phyloP scores from a whole-genome alignment of 2,888 invertebrate genomes.

The Erebia ligea region DNA sequence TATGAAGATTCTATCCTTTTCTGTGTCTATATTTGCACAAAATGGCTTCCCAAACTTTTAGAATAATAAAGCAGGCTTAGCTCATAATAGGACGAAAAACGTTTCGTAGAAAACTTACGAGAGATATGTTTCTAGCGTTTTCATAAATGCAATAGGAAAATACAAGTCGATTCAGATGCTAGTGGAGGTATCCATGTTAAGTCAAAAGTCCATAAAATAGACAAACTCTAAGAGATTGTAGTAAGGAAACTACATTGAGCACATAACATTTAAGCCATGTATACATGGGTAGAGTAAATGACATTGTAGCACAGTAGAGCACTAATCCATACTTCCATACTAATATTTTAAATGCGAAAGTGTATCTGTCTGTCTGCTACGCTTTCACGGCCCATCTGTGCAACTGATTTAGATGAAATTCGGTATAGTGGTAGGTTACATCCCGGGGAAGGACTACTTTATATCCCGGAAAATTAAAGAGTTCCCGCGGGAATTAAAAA shows the following conservation, averaged over 20 bases:
- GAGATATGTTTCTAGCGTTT: slow-evolving; percentile 13
- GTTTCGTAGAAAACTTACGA: slow-evolving; percentile 4
- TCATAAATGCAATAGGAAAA: slow-evolving; percentile 29
- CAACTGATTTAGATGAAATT: too few relatives aligned
- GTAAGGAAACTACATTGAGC: background rate
- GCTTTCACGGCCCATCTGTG: too few relatives aligned
- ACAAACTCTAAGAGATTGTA: background rate
- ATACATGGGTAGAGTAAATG: too few relatives aligned
- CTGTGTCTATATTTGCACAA: background rate
- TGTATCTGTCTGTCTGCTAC: too few relatives aligned
- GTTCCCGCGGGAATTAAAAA: too few relatives aligned
- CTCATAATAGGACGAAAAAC: background rate
- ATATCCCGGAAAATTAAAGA: too few relatives aligned
- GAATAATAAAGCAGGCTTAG: background rate
- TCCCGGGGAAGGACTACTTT: too few relatives aligned
- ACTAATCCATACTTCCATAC: too few relatives aligned
- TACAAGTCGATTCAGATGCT: slow-evolving; percentile 14
- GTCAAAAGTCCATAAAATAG: background rate
- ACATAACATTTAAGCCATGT: too few relatives aligned
- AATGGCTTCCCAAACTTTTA: background rate
- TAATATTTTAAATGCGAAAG: too few relatives aligned
- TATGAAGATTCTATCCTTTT: background rate
- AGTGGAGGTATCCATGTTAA: background rate
- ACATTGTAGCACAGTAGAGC: too few relatives aligned
- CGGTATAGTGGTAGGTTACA: too few relatives aligned